Evolutionary conservation across 2,113 vertebrate species (phyloP).

Genomic region (Castor canadensis): DNA sequence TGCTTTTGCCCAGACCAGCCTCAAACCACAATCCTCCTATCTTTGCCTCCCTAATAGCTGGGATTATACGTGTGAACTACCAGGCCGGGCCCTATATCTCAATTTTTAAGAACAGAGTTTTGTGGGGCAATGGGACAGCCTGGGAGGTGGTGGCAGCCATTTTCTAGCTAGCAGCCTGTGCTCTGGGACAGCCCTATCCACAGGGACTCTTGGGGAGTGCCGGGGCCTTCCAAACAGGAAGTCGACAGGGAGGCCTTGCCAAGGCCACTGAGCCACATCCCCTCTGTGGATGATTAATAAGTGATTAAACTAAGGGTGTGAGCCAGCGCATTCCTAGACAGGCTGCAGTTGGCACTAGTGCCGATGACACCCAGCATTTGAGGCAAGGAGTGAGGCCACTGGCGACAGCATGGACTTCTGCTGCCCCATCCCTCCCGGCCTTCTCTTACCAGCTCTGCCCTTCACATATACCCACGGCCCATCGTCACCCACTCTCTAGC

Average conservation of each 20-base stretch:
- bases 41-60: too few species aligned
- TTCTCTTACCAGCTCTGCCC: not conserved
- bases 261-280: not conserved
- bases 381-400: not conserved
- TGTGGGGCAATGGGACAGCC: not conserved
- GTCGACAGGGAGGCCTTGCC: not conserved
- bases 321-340: not conserved
- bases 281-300: not conserved
- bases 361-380: rapidly evolving
- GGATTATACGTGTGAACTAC: too few species aligned
- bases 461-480: too few species aligned
- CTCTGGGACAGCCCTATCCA: slow-evolving; percentile 22
- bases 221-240: slow-evolving; percentile 54
- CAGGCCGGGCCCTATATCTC: too few species aligned
- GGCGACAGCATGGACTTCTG: rapidly evolving
- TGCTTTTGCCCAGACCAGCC: too few species aligned
- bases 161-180: slow-evolving; percentile 69
- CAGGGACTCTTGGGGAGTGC: slow-evolving; percentile 47
- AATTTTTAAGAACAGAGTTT: not conserved
- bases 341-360: not conserved
- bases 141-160: slow-evolving; percentile 46
- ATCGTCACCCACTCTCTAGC: too few species aligned
- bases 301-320: not conserved
- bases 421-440: not conserved
- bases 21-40: too few species aligned